Conservation (phyloP, 1,140 invertebrate species). For the Sycophila sp. region DNA sequence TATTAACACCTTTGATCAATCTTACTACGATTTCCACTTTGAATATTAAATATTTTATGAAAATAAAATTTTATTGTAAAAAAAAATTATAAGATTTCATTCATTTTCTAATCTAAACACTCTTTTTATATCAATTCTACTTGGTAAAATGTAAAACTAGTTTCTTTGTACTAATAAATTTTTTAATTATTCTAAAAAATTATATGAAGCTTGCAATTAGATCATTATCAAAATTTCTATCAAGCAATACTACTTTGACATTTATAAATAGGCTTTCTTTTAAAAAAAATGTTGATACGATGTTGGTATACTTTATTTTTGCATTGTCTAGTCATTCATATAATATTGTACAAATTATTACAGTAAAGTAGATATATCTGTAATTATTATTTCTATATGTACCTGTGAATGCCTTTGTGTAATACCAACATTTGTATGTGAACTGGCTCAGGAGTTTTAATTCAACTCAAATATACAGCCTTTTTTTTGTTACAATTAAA, state of each 20-base stretch:
- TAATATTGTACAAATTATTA: conserved; percentile 68
- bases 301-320: conserved; percentile 67
- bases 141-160: background rate
- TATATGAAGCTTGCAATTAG: background rate
- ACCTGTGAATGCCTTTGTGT: conserved; percentile 56
- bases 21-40: conserved; percentile 97
- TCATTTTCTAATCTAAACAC: background rate
- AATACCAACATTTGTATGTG: conserved; percentile 61
- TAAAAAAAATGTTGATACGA: conserved; percentile 54
- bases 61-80: conserved; percentile 20
- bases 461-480: conserved; percentile 61
- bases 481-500: conserved; percentile 38
- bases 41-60: conserved; percentile 75
- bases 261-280: background rate
- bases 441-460: conserved; percentile 54
- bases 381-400: conserved; percentile 60
- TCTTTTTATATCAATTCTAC: background rate
- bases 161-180: background rate
- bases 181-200: background rate
- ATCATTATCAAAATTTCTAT: background rate
- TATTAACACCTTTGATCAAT: conserved; percentile 95
- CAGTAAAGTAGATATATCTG: conserved; percentile 64
- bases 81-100: background rate
- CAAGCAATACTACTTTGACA: background rate
- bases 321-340: conserved; percentile 59